phyloP scores from a whole-genome alignment of 1,140 invertebrate genomes.

The Pollicipes pollicipes region DNA sequence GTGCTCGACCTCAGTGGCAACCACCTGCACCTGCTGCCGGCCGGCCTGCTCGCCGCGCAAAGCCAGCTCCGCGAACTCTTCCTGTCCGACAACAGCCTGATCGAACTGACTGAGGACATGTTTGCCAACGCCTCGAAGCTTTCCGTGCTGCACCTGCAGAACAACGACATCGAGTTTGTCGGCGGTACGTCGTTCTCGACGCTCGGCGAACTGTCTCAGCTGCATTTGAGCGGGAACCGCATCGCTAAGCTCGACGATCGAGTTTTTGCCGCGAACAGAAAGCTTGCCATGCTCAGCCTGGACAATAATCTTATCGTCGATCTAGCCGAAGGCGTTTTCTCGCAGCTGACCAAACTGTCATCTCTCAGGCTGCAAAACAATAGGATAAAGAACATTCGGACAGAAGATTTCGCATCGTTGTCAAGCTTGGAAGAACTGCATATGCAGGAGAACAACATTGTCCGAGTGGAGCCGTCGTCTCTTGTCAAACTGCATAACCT shows the following conservation, averaged over 20 bases:
- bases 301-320: conserved; percentile 75
- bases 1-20: conserved; percentile 27
- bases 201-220: conserved; percentile 52
- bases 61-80: conserved; percentile 59
- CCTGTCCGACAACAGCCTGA: conserved; percentile 74
- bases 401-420: conserved; percentile 59
- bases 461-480: conserved; percentile 59
- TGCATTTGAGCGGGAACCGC: conserved; percentile 72
- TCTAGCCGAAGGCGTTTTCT: conserved; percentile 58
- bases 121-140: conserved; percentile 56
- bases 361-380: conserved; percentile 78
- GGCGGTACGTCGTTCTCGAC: conserved; percentile 50
- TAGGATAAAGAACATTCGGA: conserved; percentile 47
- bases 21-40: conserved; percentile 48
- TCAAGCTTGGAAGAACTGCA: conserved; percentile 62
- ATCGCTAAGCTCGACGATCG: conserved; percentile 51
- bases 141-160: conserved; percentile 64
- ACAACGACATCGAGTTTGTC: conserved; percentile 62
- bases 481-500: conserved; percentile 59
- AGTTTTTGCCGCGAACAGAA: conserved; percentile 50
- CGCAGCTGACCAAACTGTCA: conserved; percentile 46
- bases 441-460: conserved; percentile 68
- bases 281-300: conserved; percentile 62
- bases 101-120: conserved; percentile 58
- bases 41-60: conserved; percentile 55